Percentiles rank a stretch among this genome's conserved stretches.
Conservation (phyloP, 2,113 vertebrate genomes). For the Cyanoramphus novaezelandiae region DNA sequence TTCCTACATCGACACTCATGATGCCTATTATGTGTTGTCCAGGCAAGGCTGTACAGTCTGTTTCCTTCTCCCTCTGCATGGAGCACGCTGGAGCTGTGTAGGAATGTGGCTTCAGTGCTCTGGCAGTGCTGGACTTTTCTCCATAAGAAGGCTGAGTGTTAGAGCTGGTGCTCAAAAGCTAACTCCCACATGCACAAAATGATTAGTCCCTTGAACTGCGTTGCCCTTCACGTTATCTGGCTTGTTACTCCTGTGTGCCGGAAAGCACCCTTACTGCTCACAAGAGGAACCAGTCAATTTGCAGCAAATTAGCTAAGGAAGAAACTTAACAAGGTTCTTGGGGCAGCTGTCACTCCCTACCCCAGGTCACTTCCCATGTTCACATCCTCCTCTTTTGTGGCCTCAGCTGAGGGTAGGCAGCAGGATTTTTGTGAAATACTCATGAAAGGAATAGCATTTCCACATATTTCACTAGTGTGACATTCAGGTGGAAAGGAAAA, state of each 20-base stretch:
- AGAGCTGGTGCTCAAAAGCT: background rate
- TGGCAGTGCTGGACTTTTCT: background rate
- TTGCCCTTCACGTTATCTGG: background rate
- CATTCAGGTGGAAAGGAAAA: background rate
- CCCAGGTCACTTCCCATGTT: background rate
- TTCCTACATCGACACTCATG: fast-evolving
- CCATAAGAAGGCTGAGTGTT: background rate
- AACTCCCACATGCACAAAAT: background rate
- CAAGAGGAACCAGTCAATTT: background rate
- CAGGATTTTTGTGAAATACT: background rate
- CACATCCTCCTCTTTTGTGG: fast-evolving
- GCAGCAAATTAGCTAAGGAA: background rate
- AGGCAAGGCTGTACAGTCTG: fast-evolving
- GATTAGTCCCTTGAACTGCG: fast-evolving
- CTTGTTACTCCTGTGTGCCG: fast-evolving
- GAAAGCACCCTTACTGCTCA: background rate
- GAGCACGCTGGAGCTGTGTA: background rate
- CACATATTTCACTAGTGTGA: background rate
- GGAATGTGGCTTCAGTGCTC: background rate
- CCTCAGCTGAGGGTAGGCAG: background rate
- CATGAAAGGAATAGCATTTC: background rate
- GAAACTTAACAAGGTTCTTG: background rate
- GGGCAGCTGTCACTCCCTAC: background rate
- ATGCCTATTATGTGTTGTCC: background rate
- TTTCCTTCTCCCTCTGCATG: background rate